Percentiles rank a stretch among this genome's conserved stretches.
These are phyloP conservation scores for Scaeva pyrastri DNA, from an alignment of 2,888 invertebrate genomes.

Conservation along the genomic window DNA sequence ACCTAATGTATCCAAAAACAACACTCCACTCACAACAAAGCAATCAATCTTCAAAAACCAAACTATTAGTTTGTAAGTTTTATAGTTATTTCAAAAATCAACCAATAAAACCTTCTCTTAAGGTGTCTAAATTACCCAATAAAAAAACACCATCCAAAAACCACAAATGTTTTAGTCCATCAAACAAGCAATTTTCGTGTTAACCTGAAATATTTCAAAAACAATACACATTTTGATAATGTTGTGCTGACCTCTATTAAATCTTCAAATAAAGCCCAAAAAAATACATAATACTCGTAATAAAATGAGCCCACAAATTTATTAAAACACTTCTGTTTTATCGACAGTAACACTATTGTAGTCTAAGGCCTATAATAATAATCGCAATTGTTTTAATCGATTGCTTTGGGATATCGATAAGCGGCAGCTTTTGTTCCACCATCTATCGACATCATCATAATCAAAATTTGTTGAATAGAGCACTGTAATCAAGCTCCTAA, in stretches of 20 bases:
- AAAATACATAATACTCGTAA: too few species aligned
- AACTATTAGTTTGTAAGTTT: not conserved
- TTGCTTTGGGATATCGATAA: constrained; percentile 4
- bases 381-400: constrained; percentile 32
- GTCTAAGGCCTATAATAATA: too few species aligned
- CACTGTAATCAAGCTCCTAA: not conserved
- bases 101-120: not conserved
- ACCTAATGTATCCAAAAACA: not conserved
- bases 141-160: constrained; percentile 11
- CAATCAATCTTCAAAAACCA: constrained; percentile 11
- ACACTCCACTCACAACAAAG: not conserved
- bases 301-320: constrained; percentile 20
- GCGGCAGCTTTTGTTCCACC: constrained; percentile 14
- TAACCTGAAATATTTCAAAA: constrained; percentile 20
- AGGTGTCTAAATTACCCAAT: constrained; percentile 32
- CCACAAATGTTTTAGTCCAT: constrained; percentile 32
- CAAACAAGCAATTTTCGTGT: constrained; percentile 19
- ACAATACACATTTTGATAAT: constrained; percentile 1
- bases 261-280: not conserved
- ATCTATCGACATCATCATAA: constrained; percentile 10
- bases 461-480: not conserved
- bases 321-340: constrained; percentile 10
- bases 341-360: not conserved
- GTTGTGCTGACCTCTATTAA: constrained; percentile 10
- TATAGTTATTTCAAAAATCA: not conserved